phyloP scores from a whole-genome alignment of 2,888 invertebrate genomes.

The Drosophila mercatorum region DNA sequence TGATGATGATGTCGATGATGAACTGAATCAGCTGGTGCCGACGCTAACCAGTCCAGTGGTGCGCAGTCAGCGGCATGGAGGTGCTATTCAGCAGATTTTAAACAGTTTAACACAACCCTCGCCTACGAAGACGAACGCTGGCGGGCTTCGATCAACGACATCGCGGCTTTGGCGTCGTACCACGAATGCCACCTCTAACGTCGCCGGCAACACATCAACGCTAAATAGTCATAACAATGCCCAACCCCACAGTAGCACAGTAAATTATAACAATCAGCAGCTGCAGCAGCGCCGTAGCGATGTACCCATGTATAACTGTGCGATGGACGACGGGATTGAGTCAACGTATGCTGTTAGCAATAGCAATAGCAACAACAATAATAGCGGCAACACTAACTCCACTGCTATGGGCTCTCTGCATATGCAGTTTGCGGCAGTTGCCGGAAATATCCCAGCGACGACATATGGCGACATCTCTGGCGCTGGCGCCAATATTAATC shows the following conservation, averaged over 20 bases:
- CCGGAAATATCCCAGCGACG: constrained; percentile 42
- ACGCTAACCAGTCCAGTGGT: constrained; percentile 70
- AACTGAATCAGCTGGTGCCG: constrained; percentile 66
- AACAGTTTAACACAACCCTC: constrained; percentile 66
- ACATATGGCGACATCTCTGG: constrained; percentile 64
- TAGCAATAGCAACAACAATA: constrained; percentile 25
- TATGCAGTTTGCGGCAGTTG: constrained; percentile 67
- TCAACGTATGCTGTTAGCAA: constrained; percentile 42
- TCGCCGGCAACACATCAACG: constrained; percentile 60
- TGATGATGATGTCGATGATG: constrained; percentile 64
- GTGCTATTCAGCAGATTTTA: constrained; percentile 70
- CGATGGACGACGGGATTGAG: constrained; percentile 73
- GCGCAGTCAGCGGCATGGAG: constrained; percentile 45
- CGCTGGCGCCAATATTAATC: constrained; percentile 73
- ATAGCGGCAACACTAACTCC: constrained; percentile 32
- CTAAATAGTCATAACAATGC: constrained; percentile 63
- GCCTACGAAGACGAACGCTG: constrained; percentile 35
- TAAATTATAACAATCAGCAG: constrained; percentile 46
- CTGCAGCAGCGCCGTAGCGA: constrained; percentile 79
- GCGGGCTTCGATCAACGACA: constrained; percentile 42
- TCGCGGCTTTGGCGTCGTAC: constrained; percentile 42
- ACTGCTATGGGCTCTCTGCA: constrained; percentile 69
- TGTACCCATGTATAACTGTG: constrained; percentile 84
- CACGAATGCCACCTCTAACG: constrained; percentile 43
- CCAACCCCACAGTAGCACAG: constrained; percentile 32